Conservation (phyloP, 2,113 vertebrate species). For the Panthera uncia region DNA sequence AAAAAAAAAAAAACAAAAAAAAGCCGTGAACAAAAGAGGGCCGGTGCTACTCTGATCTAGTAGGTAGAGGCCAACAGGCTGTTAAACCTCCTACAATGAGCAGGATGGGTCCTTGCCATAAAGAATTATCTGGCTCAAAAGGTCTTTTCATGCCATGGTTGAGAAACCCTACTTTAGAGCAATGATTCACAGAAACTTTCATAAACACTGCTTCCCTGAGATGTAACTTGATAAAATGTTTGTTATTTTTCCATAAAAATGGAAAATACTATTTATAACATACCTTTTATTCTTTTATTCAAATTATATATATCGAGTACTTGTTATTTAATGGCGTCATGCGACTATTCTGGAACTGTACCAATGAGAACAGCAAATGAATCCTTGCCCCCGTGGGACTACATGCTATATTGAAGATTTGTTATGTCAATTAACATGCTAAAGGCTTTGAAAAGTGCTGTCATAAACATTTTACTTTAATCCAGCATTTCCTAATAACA, state of each 20-base stretch:
- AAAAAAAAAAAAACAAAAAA: too few relatives aligned
- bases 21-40: too few relatives aligned
- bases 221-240: not conserved
- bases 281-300: not conserved
- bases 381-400: not conserved
- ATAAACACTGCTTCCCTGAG: not conserved
- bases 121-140: not conserved
- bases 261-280: not conserved
- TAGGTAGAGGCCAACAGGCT: not conserved
- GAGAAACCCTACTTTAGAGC: not conserved
- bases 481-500: not conserved
- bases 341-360: not conserved
- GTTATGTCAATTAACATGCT: not conserved
- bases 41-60: not conserved
- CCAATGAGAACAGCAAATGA: not conserved
- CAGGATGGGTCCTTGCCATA: not conserved
- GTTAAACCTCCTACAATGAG: not conserved
- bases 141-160: not conserved
- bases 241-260: not conserved
- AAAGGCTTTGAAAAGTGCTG: not conserved
- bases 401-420: not conserved
- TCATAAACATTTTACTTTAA: conserved; percentile 9
- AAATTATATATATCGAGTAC: not conserved
- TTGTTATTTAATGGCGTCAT: not conserved
- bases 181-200: not conserved